Base-by-base conservation (phyloP, 2,888 invertebrate species). In the Keiferia lycopersicella region DNA sequence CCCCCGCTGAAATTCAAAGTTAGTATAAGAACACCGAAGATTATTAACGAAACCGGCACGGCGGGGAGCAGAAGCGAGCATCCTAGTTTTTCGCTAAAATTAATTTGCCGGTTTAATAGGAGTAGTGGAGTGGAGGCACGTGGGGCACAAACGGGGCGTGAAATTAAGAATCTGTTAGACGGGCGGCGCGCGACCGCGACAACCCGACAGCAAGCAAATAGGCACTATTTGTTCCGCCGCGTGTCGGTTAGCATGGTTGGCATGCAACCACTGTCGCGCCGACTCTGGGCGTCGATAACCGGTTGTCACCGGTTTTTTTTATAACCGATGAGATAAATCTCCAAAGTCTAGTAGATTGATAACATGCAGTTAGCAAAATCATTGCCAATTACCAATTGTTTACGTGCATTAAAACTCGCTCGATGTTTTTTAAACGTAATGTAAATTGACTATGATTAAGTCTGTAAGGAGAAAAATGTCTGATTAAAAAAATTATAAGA, bases 141-240 rank as follows among this genome's bases (percentile, higher is more conserved):
- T 73, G 70, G 71, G 75, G 73, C 82, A 74, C 80, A 81, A 86
- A 79, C 84, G 81, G 75, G 73, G 80, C 87, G 82, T 88, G 87
- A 88, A 87, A 88, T 88, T 87, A 87, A 87, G 84, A 85, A 86
- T 82, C 76, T 78, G 81, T 79, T 81, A 78, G 77, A 80, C 75
- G 69, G 74, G 71, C 68, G 74, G 51, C 64, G 61, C 65, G 63
- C 66, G 63, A 63, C 76, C 66, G 70, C 73, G 73, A 68, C 68
- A 76, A 76, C 80, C 76, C 73, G 84, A 82, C 84, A 80, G 81
- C 77, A 74, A 75, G 81, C 83, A 87, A 87, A 87, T 86, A 82
- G 82, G 79, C 73, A 78, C 83, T 80, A 83, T 86, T 84, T 82
- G 83, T 82, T 80, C 75, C 74, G 63, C 72, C 73, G 70, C 75